Conservation (phyloP, 2,797 vertebrate species). For the Ciconia nigra region DNA sequence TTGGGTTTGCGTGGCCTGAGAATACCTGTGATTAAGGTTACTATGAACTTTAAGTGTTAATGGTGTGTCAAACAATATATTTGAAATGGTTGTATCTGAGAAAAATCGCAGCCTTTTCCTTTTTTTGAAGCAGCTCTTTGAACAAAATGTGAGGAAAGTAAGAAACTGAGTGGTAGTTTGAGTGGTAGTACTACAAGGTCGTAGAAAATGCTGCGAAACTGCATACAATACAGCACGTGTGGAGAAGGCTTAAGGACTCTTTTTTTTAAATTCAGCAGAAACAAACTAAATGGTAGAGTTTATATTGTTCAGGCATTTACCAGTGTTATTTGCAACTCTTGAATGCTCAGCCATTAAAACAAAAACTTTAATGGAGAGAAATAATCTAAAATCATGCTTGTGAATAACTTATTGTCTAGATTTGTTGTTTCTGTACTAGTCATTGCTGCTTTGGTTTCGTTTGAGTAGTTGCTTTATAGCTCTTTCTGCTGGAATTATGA, state of each 20-base stretch:
- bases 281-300: not conserved
- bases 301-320: not conserved
- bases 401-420: not conserved
- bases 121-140: not conserved
- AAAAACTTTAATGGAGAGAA: not conserved
- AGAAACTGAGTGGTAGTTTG: too few species aligned
- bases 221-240: rapidly evolving
- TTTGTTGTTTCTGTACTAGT: not conserved
- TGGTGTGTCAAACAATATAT: not conserved
- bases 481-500: not conserved
- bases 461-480: not conserved
- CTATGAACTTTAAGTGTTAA: not conserved
- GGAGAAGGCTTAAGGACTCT: not conserved
- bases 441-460: not conserved
- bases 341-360: not conserved
- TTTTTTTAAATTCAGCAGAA: not conserved
- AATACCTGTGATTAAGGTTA: not conserved
- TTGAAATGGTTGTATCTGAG: not conserved
- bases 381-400: not conserved
- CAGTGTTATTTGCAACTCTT: not conserved
- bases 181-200: not conserved
- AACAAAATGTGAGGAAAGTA: not conserved
- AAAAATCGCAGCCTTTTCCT: not conserved
- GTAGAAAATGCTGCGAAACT: not conserved
- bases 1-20: not conserved